Base-by-base conservation (phyloP, 2,888 invertebrate genomes). In the Zygaena filipendulae region DNA sequence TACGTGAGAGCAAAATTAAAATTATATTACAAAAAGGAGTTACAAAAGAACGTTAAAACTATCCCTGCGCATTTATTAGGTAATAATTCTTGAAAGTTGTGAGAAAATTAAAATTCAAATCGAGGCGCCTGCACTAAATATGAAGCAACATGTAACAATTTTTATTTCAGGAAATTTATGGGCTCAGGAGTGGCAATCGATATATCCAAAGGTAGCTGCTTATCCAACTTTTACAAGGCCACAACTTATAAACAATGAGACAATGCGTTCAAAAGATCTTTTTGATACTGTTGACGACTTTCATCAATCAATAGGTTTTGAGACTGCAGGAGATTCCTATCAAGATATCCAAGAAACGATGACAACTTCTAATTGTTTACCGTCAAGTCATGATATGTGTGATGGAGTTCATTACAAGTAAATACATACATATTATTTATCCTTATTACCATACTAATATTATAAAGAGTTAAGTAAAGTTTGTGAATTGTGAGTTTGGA, bases 31-130 rank as follows among this genome's bases (percentile, higher is more conserved):
- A 77, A 72, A 19, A 62, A 75, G 7, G 63, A 77, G 27, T 51
- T 79, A 3, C 55, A 60, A 12, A 47, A 44, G 14, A 61, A 66
- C 5, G 71, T 82, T 29, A 82, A 82, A 7, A 61, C 82, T 3
- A 84, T 90, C 35, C 89, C 90, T 1, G 88, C 87, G 2, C 88
- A 90, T 61, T 49, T 90, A 27, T 61, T 88, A 39, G 88, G 89
- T 84, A 57, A 52, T n/a, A n/a, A n/a, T n/a, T n/a, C n/a, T n/a
- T n/a, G n/a, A n/a, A n/a, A n/a, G n/a, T n/a, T n/a, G n/a, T n/a
- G n/a, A n/a, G n/a, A n/a, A n/a, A n/a, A n/a, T n/a, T n/a, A n/a
- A n/a, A n/a, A n/a, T n/a, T n/a, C n/a, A n/a, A n/a, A n/a, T n/a
- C n/a, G n/a, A n/a, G n/a, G n/a, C n/a, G n/a, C n/a, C 13, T 18